Evolutionary conservation across 2,113 vertebrate genomes (phyloP).

Genomic region (Pica pica): DNA sequence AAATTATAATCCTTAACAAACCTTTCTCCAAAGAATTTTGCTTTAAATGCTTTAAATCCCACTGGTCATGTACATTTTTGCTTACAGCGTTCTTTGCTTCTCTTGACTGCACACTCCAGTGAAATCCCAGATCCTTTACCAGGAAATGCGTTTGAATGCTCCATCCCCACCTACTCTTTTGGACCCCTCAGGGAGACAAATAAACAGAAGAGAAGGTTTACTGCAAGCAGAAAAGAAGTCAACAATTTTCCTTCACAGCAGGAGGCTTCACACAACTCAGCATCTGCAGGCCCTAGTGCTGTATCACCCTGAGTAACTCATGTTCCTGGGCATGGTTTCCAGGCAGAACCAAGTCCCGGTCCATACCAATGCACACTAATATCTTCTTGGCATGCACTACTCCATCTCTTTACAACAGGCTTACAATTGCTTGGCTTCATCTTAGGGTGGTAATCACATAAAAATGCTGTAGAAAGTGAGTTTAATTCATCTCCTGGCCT

Average conservation of each 20-base stretch:
- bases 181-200: neutral
- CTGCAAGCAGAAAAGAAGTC: neutral
- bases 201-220: neutral
- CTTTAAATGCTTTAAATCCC: neutral
- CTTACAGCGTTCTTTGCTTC: neutral
- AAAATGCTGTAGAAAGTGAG: neutral
- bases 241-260: neutral
- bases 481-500: conserved; percentile 17
- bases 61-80: neutral
- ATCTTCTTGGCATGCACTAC: neutral
- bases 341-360: neutral
- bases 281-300: neutral
- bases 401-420: neutral
- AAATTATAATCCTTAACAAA: neutral
- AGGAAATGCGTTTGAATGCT: neutral
- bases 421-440: neutral
- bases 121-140: neutral
- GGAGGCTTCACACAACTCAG: neutral
- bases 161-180: neutral
- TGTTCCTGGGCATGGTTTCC: neutral
- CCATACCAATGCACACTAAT: neutral
- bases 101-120: neutral
- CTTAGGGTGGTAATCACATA: neutral
- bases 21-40: neutral
- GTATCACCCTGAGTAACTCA: neutral